Evolutionary conservation across 2,113 vertebrate species (phyloP), one percentile per base, ranked within the genome.

Genomic region (Microtus ochrogaster): DNA sequence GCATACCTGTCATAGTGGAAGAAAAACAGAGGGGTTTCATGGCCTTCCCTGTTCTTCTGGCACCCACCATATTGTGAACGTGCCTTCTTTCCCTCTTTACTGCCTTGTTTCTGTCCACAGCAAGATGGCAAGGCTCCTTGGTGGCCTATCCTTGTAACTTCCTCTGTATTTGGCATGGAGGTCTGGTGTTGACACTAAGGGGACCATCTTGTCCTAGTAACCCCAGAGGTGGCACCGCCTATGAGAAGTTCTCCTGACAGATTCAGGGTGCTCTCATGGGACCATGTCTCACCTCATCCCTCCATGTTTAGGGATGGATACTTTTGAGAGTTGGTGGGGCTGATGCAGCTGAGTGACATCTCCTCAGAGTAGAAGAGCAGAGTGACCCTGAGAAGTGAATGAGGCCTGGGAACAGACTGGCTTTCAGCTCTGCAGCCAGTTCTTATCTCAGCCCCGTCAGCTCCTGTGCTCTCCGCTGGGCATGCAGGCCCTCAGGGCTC

Each of bases 1-100:
- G 96, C 96, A 2, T 0, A 0, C 6, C 99, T 99, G 83, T 96
- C 91, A 86, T 87, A 2, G 52, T 73, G 49, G 55, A 84, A 89
- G 93, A 1, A 58, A 91, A 74, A 94, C 19, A 68, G 39, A 21
- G 5, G 47, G 1, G 6, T 41, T 7, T 82, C 5, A 19, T 13
- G 3, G 33, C 17, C 0, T 6, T 26, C 24, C 19, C 47, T 78
- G 21, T 28, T 89, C 41, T 77, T 30, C 77, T 13, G 19, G 28
- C 17, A 36, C 24, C 5, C 26, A 9, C 26, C 36, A 7, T 24
- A 6, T 11, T 52, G 9, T 7, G n/a, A 33, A 36, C 39, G 8
- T 2, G 24, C 7, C 58, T 76, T 6, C 26, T 85, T 17, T 16
- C 52, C 44, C 21, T 7, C 1, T 24, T 19, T 1, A 13, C 39